These are phyloP conservation scores for Yponomeuta evonymella DNA, from an alignment of 2,888 invertebrate genomes.

Conservation along the genomic window DNA sequence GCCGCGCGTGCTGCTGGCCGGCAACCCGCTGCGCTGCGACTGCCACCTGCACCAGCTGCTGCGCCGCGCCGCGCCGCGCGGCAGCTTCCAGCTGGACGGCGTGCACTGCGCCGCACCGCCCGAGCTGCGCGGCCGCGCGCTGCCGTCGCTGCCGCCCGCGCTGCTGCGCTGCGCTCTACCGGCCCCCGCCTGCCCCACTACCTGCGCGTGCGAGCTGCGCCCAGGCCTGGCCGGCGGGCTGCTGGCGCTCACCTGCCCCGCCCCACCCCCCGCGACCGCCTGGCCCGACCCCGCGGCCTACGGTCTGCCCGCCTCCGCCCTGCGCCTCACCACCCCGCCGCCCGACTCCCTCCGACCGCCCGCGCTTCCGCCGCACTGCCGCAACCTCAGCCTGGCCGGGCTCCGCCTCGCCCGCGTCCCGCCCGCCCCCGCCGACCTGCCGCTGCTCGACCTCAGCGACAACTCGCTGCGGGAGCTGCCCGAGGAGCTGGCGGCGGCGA, in stretches of 20 bases:
- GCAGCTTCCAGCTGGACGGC: background rate
- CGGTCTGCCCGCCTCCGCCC: background rate
- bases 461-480: slow-evolving; percentile 9
- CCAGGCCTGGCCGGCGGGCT: background rate
- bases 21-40: slow-evolving; percentile 16
- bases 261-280: background rate
- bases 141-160: background rate
- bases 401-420: background rate
- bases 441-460: slow-evolving; percentile 13
- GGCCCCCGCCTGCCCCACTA: slow-evolving; percentile 1
- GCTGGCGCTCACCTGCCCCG: background rate
- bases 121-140: slow-evolving; percentile 1
- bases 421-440: background rate
- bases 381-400: background rate
- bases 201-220: slow-evolving; percentile 9
- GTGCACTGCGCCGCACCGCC: slow-evolving; percentile 11
- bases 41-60: slow-evolving; percentile 3
- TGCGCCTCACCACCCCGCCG: slow-evolving; percentile 10
- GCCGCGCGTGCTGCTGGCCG: slow-evolving; percentile 5
- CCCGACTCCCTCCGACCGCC: background rate
- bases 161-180: slow-evolving; percentile 2
- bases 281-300: slow-evolving; percentile 9
- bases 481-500: background rate
- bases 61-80: background rate
- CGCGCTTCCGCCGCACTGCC: background rate